Conservation (phyloP, 2,113 vertebrate genomes). For the Corythornis madagascariensis region DNA sequence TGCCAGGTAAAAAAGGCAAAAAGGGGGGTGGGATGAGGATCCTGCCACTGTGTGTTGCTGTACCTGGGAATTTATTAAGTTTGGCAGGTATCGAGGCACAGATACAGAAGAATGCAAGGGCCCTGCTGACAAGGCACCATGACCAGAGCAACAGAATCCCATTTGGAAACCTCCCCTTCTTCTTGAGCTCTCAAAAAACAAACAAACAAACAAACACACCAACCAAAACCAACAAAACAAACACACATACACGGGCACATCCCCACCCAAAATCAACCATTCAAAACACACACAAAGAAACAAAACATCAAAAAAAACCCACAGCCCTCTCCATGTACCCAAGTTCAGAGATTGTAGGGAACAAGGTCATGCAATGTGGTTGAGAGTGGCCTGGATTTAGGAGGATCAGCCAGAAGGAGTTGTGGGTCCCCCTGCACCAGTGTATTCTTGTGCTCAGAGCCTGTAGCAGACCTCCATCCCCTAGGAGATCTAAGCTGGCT, state of each 20-base stretch:
- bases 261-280: too few relatives aligned
- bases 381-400: background rate
- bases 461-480: background rate
- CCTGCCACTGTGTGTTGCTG: background rate
- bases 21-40: background rate
- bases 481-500: background rate
- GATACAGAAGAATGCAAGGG: background rate
- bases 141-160: background rate
- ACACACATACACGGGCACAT: too few relatives aligned
- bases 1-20: background rate
- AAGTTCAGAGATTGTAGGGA: rapidly evolving
- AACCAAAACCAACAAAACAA: too few relatives aligned
- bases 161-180: background rate
- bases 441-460: background rate
- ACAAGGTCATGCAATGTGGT: background rate
- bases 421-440: background rate
- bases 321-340: background rate
- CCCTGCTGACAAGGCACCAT: background rate
- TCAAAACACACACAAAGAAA: too few relatives aligned
- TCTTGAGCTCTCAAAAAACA: background rate
- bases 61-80: rapidly evolving
- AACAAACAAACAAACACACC: background rate
- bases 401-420: background rate
- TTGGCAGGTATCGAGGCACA: background rate
- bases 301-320: too few relatives aligned